Evolutionary conservation across 2,113 vertebrate species (phyloP).

Genomic region (Ivindomyrus marchei): DNA sequence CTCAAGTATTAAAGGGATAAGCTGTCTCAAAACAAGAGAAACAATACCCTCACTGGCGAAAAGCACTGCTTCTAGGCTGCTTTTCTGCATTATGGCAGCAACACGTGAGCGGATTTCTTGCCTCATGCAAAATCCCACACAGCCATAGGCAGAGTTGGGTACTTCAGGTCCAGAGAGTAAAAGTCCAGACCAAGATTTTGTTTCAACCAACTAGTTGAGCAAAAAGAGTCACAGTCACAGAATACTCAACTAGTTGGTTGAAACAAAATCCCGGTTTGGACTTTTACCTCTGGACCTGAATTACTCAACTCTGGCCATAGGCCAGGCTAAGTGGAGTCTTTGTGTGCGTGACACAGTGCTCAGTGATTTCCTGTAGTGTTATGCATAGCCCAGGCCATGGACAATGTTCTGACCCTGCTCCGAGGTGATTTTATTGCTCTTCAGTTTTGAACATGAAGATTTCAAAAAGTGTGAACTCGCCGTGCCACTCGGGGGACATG

Average conservation of each 20-base stretch:
- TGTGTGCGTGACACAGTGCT: conserved; percentile 24
- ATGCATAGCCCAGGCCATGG: conserved; percentile 1
- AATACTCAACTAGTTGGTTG: too few species aligned
- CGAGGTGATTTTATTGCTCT: background rate
- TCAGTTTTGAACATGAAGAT: background rate
- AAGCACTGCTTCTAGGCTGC: conserved; percentile 22
- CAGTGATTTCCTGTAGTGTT: conserved; percentile 1
- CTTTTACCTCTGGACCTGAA: too few species aligned
- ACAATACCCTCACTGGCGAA: conserved; percentile 18
- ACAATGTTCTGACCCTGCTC: conserved; percentile 11
- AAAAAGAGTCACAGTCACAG: too few species aligned
- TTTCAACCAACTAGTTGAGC: too few species aligned
- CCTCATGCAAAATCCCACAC: conserved; percentile 28
- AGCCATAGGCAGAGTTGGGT: conserved; percentile 11
- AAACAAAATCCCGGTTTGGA: too few species aligned
- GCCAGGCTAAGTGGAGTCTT: conserved; percentile 33
- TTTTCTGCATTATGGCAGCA: conserved; percentile 29
- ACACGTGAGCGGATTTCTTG: conserved; percentile 33
- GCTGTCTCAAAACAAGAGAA: conserved; percentile 22
- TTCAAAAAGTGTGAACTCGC: background rate
- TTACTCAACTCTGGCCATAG: background rate
- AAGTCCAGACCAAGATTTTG: too few species aligned
- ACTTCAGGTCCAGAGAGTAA: too few species aligned
- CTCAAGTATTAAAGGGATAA: conserved; percentile 20
- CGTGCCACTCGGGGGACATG: background rate